phyloP scores from a whole-genome alignment of 2,113 vertebrate genomes.

The Blennius ocellaris region DNA sequence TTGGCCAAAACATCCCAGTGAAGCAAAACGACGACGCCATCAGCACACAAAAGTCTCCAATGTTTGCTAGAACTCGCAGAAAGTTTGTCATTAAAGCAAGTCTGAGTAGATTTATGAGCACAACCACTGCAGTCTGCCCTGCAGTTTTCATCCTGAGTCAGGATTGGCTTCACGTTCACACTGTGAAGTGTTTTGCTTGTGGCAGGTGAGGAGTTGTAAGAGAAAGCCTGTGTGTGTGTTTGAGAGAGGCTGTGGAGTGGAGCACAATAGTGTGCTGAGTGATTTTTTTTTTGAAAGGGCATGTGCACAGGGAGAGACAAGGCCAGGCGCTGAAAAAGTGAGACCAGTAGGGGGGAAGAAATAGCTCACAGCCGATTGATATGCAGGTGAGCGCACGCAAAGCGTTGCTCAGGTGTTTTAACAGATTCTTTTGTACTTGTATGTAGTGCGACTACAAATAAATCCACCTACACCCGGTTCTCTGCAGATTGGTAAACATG shows the following conservation, averaged over 20 bases:
- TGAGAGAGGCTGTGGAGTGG: not conserved
- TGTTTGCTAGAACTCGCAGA: too few species aligned
- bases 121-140: not conserved
- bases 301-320: not conserved
- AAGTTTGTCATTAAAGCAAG: not conserved
- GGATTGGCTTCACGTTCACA: not conserved
- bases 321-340: not conserved
- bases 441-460: not conserved
- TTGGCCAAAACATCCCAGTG: too few species aligned
- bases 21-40: too few species aligned
- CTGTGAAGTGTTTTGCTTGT: not conserved
- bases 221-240: not conserved
- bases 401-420: not conserved
- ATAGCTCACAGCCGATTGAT: not conserved
- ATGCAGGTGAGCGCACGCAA: not conserved
- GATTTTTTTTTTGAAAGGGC: not conserved
- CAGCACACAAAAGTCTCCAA: too few species aligned
- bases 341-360: not conserved
- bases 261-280: not conserved
- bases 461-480: not conserved
- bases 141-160: too few species aligned
- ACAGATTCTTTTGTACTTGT: not conserved
- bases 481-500: not conserved
- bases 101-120: not conserved
- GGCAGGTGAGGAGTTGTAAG: not conserved